Conservation (phyloP, 2,113 vertebrate genomes). For the Speoplatyrhinus poulsoni region DNA sequence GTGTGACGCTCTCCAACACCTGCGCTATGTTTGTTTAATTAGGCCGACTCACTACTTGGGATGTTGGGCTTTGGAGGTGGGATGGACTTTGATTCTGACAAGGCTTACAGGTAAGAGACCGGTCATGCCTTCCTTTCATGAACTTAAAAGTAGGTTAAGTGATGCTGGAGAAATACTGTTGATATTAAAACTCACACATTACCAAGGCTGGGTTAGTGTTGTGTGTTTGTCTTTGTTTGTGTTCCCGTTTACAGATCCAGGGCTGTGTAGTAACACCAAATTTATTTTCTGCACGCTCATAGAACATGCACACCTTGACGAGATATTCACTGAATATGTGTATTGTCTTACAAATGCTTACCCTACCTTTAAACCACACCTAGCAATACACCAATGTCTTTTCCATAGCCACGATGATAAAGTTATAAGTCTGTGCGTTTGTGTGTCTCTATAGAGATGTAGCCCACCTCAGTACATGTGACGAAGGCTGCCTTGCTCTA, state of each 20-base stretch:
- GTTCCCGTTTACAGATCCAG: too few species aligned
- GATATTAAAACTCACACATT: too few species aligned
- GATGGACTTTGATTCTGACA: slow-evolving; percentile 93
- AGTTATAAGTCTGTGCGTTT: neutral
- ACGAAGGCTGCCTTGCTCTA: slow-evolving; percentile 85
- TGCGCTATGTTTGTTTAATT: slow-evolving; percentile 10
- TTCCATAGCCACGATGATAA: neutral
- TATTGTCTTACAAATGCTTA: too few species aligned
- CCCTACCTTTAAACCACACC: too few species aligned
- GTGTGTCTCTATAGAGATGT: slow-evolving; percentile 80
- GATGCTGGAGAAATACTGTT: neutral
- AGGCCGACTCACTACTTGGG: slow-evolving; percentile 83
- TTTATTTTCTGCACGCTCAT: neutral
- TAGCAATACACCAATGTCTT: neutral
- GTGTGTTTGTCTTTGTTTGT: too few species aligned
- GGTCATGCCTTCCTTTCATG: neutral
- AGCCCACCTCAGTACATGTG: slow-evolving; percentile 85
- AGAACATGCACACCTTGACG: too few species aligned
- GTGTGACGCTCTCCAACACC: neutral
- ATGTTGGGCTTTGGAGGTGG: slow-evolving; percentile 84
- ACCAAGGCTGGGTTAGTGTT: too few species aligned
- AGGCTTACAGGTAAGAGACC: slow-evolving; percentile 85
- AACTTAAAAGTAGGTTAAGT: neutral
- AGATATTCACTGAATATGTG: too few species aligned
- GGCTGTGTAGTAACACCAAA: too few species aligned